Conservation (phyloP, 2,888 invertebrate genomes). For the Rhimphoctona megacephalus region DNA sequence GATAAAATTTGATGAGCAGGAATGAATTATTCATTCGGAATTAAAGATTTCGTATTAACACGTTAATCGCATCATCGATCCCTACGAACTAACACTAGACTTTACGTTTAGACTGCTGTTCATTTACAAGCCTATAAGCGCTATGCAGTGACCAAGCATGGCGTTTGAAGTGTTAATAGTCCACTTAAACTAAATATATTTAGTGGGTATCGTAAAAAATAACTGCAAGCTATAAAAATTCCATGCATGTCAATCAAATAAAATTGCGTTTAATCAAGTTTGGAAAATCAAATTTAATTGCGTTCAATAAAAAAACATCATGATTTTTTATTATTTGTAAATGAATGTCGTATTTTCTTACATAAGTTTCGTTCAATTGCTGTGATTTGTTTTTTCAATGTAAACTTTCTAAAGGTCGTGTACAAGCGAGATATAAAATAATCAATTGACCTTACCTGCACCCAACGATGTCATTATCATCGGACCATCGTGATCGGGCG, state of each 20-base stretch:
- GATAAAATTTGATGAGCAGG: too few species aligned
- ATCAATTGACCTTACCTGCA: conserved; percentile 59
- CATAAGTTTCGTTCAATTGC: background rate
- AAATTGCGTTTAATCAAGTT: background rate
- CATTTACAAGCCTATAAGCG: background rate
- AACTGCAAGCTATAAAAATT: background rate
- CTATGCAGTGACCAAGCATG: background rate
- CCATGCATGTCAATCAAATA: background rate
- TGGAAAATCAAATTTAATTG: background rate
- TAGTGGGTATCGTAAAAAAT: background rate
- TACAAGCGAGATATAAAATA: background rate
- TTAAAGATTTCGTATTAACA: background rate
- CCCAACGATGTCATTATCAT: conserved; percentile 67
- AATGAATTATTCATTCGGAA: too few species aligned
- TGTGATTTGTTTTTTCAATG: background rate
- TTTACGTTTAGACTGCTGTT: background rate
- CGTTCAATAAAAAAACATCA: background rate
- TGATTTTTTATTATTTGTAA: background rate
- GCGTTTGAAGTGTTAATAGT: background rate
- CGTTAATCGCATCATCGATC: background rate
- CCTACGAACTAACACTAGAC: background rate
- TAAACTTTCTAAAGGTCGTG: background rate
- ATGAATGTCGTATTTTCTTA: background rate
- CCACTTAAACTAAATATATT: background rate
- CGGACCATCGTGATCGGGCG: conserved; percentile 65